These are phyloP conservation scores for Hippocampus kuda DNA, from an alignment of 2,797 vertebrate genomes.

Conservation along the genomic window DNA sequence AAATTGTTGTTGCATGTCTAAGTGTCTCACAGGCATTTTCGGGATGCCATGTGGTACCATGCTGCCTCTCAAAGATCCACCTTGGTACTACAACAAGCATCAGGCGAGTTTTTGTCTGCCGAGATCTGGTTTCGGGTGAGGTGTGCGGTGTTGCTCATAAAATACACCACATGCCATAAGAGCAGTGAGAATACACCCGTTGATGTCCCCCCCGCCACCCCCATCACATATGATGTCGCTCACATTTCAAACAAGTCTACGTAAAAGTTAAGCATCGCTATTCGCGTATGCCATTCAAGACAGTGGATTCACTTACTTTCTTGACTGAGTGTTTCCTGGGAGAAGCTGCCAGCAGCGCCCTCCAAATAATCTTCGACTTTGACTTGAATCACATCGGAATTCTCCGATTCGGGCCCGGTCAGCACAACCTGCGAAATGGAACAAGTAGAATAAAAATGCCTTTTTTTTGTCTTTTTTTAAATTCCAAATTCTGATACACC, in stretches of 20 bases:
- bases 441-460: not conserved
- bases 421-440: not conserved
- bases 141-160: not conserved
- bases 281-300: not conserved
- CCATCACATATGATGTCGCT: too few relatives aligned
- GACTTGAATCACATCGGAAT: slow-evolving; percentile 2
- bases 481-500: too few relatives aligned
- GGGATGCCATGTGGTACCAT: not conserved
- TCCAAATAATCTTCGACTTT: slow-evolving; percentile 4
- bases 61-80: not conserved
- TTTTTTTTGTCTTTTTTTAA: not conserved
- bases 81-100: not conserved
- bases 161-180: not conserved
- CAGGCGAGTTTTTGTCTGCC: not conserved
- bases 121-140: too few relatives aligned
- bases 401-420: not conserved
- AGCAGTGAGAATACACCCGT: not conserved
- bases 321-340: not conserved
- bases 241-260: too few relatives aligned
- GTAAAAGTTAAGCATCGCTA: not conserved
- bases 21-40: not conserved
- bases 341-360: not conserved
- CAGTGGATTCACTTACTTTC: slow-evolving; percentile 2
- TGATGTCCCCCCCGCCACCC: too few relatives aligned
- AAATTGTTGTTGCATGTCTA: too few relatives aligned